Evolutionary conservation across 2,888 invertebrate species (phyloP).

Genomic region (Eristalis tenax): DNA sequence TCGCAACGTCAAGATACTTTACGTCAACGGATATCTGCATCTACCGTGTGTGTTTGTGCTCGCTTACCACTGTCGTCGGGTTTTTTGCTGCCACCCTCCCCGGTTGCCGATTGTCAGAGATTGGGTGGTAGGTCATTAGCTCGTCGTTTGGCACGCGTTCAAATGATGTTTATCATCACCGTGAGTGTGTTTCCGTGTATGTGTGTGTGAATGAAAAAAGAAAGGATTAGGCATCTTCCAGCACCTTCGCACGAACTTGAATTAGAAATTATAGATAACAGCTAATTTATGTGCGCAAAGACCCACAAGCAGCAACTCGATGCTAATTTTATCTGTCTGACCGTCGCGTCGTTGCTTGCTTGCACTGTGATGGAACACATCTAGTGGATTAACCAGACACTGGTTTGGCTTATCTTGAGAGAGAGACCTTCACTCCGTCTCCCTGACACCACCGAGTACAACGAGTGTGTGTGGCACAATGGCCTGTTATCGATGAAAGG

Average conservation of each 20-base stretch:
- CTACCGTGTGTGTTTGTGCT: not conserved
- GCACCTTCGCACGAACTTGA: constrained; percentile 22
- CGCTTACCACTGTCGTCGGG: not conserved
- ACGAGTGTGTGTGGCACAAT: not conserved
- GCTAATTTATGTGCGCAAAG: constrained; percentile 57
- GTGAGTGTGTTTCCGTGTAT: not conserved
- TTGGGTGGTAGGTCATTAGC: constrained; percentile 64
- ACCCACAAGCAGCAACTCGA: constrained; percentile 1
- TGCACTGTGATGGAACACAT: not conserved
- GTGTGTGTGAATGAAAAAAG: not conserved
- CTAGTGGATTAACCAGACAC: constrained; percentile 37
- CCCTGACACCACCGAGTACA: not conserved
- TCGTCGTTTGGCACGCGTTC: constrained; percentile 57
- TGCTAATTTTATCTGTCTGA: constrained; percentile 49
- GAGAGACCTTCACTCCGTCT: not conserved
- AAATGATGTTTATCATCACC: constrained; percentile 51
- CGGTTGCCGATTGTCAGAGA: constrained; percentile 31
- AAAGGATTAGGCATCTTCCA: not conserved
- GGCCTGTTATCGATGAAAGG: constrained; percentile 24
- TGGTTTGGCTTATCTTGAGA: not conserved
- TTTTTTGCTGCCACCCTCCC: constrained; percentile 4
- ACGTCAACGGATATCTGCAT: not conserved
- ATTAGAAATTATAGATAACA: constrained; percentile 58
- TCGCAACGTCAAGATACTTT: constrained; percentile 24
- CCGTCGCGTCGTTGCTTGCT: not conserved